Base-by-base conservation (phyloP, 2,797 vertebrate species). In the Hydrocynus forskahlii region DNA sequence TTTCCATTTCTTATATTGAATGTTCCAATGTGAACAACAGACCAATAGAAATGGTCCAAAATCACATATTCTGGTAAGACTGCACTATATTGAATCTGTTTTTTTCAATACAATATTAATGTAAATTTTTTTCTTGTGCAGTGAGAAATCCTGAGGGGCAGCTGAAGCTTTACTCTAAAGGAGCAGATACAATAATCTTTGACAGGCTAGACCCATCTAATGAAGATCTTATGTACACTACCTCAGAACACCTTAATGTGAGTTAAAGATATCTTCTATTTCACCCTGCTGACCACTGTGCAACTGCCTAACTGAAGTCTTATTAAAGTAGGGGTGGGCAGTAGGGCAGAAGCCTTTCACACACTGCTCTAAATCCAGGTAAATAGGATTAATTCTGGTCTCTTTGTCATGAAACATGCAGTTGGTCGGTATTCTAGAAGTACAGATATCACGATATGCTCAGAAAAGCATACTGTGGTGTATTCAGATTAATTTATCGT, bases 121-220 rank as follows among this genome's bases (percentile, higher is more conserved):
- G 9, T 40, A 1, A 6, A 13, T 52, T 86, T 80, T 87, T 85
- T 35, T 85, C 45, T 78, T 38, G 25, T 60, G 23, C 81, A 86
- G 91, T 95, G 82, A 90, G 86, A 83, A 94, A 93, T 80, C 88
- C 88, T 6, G 52, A 87, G 81, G 93, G 92, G 45, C 89, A 92
- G 76, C 90, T 92, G 81, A 94, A 91, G 78, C 88, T 95, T 83
- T 94, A 91, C 78, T 93, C 84, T 75, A 92, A 94, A 88, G 92
- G 91, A 81, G 90, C 89, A 62, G 92, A 92, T 67, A 92, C 85
- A 7, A 86, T 91, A 79, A 73, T 93, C 21, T 94, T 92, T 86
- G 91, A 94, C 79, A 92, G 89, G 70, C 90, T 95, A 87, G 90
- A 93, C 84, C 79, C 85, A 59, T 91, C 87, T 45, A 92, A 67